Evolutionary conservation across 2,113 vertebrate genomes (phyloP), one percentile per base, ranked within the genome.

Genomic region (Halichoerus grypus): DNA sequence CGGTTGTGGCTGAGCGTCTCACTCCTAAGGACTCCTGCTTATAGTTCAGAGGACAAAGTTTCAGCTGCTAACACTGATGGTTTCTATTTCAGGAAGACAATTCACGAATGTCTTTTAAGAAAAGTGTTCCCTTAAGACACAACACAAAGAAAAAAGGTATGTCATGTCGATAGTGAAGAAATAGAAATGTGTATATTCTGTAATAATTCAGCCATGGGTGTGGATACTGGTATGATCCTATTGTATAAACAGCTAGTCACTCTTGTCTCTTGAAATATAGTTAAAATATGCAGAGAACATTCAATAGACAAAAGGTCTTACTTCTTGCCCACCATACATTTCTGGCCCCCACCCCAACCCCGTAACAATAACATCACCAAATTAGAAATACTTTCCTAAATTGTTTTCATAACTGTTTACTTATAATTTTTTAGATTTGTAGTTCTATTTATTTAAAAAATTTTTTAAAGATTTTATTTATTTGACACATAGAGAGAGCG

Each of bases 1-100:
- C 13, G 39, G 42, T 4, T 19, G 24, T 53, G 33, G 71, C 49
- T 8, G 57, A 80, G 15, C 0, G 4, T 53, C 39, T 51, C 6
- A 5, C 5, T 67, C 51, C 65, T 1, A 14, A 85, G 61, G 82
- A 39, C 83, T 94, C 85, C 90, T 87, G 81, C 51, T n/a, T 53
- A n/a, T 51, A 8, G 51, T 28, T 22, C 22, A 22, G 42, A 89
- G 61, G 51, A 46, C 15, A 33, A 46, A 51, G 28, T 87, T 10
- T 76, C 51, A 36, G 36, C 55, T 91, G 86, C 96, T 97, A 97
- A 95, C 74, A 33, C 15, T 49, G 49, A 11, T 65, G 91, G 93
- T 96, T 98, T 98, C 72, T 94, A 21, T 98, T 98, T 97, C 97
- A 98, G 98, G 97, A 90, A 97, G 91, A 95, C 79, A 92, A 71